These are phyloP conservation scores for Lasioglossum pauxillum DNA, from an alignment of 2,888 invertebrate genomes.

Conservation along the genomic window DNA sequence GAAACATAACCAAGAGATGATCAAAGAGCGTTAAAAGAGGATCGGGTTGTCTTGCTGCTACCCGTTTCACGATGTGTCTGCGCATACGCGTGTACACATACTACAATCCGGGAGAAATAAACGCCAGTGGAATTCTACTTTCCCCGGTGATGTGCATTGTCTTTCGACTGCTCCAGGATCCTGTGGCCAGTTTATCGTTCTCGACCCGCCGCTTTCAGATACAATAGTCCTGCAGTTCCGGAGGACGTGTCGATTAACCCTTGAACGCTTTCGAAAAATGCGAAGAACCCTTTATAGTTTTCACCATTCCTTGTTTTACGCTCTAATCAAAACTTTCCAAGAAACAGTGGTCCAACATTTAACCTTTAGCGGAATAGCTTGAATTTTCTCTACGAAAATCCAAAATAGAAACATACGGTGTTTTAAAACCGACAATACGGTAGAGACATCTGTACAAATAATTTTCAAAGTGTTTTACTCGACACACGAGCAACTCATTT, in stretches of 20 bases:
- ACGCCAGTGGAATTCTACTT: conserved; percentile 24
- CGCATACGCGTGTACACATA: conserved; percentile 1
- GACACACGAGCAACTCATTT: neutral
- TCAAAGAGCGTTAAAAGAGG: conserved; percentile 74
- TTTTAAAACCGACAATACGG: neutral
- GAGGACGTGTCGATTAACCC: neutral
- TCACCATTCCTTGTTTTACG: too few species aligned
- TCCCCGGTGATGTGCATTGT: conserved; percentile 11
- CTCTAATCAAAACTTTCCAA: too few species aligned
- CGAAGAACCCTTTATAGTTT: too few species aligned
- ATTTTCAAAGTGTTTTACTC: neutral
- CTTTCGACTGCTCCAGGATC: neutral
- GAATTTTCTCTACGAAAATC: too few species aligned
- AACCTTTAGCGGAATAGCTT: too few species aligned
- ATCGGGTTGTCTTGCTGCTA: conserved; percentile 68
- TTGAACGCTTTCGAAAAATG: neutral
- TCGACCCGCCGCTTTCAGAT: neutral
- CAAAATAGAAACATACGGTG: too few species aligned
- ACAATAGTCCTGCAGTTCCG: neutral
- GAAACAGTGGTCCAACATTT: too few species aligned
- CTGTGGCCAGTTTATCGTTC: neutral
- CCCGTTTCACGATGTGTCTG: conserved; percentile 66
- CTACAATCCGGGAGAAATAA: neutral
- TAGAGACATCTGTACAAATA: neutral
- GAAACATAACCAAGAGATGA: conserved; percentile 69